Base-by-base conservation (phyloP, 2,888 invertebrate species). In the Meteorus cinctellus region DNA sequence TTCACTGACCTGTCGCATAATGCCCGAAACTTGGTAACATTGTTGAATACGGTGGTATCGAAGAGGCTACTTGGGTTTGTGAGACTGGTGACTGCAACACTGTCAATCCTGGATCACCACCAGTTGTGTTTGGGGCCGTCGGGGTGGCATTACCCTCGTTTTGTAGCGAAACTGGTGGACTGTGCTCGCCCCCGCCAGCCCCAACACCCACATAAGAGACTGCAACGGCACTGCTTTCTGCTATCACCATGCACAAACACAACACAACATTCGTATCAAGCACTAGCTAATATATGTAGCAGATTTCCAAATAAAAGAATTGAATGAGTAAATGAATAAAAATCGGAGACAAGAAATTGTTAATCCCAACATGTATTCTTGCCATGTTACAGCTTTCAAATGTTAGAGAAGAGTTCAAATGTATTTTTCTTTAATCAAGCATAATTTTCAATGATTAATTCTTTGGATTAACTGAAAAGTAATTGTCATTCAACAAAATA, bases 21-120 rank as follows among this genome's bases (percentile, higher is more conserved):
- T 92, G 92, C 90, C 93, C 93, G 88, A 94, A 94, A 90, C 93
- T 93, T 79, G 94, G 94, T 83, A 94, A 91, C 92, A 93, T 92
- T 83, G 93, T 91, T 78, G 93, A 91, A 85, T 93, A 92, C 82
- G 92, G 92, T 79, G 92, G 91, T 81, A 91, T 90, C 79, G 91
- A 85, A 77, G 90, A 86, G 78, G 88, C 88, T 84, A 89, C 87
- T 83, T 88, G 88, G 81, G 87, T 84, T 84, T 91, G 90, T 84
- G 90, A 91, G 80, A 91, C 91, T 81, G 92, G 92, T 63, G 94
- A 92, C 86, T 94, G 93, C 80, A 94, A 90, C 79, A 94, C 92
- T 84, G 91, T 90, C 83, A 90, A 87, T 79, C 89, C 89, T 73
- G 89, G 89, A 81, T 89, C 89, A 76, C 86, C 88, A 84, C 86